These are phyloP conservation scores for Platysteira castanea DNA, from an alignment of 2,113 vertebrate species.

Conservation along the genomic window DNA sequence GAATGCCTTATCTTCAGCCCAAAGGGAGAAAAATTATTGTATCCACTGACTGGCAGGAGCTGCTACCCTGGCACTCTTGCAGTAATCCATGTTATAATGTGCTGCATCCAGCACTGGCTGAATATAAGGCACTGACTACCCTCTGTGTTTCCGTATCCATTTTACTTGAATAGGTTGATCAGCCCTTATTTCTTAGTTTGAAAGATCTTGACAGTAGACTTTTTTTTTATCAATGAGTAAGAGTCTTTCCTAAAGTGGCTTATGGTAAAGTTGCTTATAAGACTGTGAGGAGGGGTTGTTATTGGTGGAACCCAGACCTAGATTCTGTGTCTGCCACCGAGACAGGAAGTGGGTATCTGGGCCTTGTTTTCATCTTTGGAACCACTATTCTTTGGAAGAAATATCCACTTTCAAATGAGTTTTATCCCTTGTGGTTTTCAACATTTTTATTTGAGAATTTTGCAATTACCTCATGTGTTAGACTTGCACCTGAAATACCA, in stretches of 20 bases:
- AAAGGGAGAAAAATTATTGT: background rate
- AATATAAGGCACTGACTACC: background rate
- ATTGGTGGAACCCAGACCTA: background rate
- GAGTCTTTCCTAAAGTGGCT: background rate
- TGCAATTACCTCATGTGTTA: background rate
- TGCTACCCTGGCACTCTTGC: background rate
- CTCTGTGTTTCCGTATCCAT: background rate
- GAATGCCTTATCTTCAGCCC: background rate
- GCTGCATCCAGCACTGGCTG: background rate
- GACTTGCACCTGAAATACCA: background rate
- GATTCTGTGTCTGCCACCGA: background rate
- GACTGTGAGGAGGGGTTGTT: background rate
- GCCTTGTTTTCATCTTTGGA: background rate
- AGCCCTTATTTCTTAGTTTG: background rate
- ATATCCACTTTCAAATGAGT: background rate
- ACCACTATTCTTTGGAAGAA: background rate
- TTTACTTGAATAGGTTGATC: background rate
- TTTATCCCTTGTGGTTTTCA: background rate
- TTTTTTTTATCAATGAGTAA: background rate
- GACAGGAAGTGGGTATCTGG: background rate
- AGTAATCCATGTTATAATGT: background rate
- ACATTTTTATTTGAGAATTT: background rate
- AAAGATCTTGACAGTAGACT: background rate
- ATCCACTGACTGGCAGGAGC: background rate
- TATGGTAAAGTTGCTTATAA: background rate